These are phyloP conservation scores for Noturus placidus DNA, from an alignment of 2,113 vertebrate genomes.

Conservation along the genomic window DNA sequence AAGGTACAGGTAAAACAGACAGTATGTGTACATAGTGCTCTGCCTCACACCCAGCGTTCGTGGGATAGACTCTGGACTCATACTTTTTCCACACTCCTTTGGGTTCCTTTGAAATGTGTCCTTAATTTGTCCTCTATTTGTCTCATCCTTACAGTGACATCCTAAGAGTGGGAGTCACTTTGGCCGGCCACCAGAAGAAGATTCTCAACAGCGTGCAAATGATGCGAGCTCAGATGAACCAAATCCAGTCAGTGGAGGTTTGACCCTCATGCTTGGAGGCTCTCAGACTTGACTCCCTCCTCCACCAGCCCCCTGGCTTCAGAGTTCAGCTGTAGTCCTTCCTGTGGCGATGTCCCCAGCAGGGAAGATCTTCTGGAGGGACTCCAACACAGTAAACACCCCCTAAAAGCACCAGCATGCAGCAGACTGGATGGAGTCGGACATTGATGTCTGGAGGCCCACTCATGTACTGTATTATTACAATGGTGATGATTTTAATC, in stretches of 20 bases:
- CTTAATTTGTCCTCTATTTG: background rate
- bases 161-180: slow-evolving; percentile 86
- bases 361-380: slow-evolving; percentile 16
- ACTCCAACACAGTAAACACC: slow-evolving; percentile 19
- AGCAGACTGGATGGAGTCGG: slow-evolving; percentile 31
- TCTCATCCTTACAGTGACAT: slow-evolving; percentile 81
- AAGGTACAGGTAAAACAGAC: too few species aligned
- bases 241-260: slow-evolving; percentile 97
- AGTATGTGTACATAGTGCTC: background rate
- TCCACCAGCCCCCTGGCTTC: slow-evolving; percentile 30
- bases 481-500: slow-evolving; percentile 20
- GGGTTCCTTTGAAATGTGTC: background rate
- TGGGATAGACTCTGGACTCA: background rate
- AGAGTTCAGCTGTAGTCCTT: slow-evolving; percentile 40
- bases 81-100: background rate
- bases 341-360: slow-evolving; percentile 12
- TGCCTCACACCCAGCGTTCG: background rate
- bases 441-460: background rate
- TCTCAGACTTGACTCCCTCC: slow-evolving; percentile 43
- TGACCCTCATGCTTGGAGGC: slow-evolving; percentile 66
- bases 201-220: slow-evolving; percentile 97
- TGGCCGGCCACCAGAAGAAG: slow-evolving; percentile 98
- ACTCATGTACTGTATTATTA: slow-evolving; percentile 11
- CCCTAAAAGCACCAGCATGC: slow-evolving; percentile 41
- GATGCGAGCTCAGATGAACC: slow-evolving; percentile 98